Conservation (phyloP, 2,888 invertebrate species). For the Xestia xanthographa region DNA sequence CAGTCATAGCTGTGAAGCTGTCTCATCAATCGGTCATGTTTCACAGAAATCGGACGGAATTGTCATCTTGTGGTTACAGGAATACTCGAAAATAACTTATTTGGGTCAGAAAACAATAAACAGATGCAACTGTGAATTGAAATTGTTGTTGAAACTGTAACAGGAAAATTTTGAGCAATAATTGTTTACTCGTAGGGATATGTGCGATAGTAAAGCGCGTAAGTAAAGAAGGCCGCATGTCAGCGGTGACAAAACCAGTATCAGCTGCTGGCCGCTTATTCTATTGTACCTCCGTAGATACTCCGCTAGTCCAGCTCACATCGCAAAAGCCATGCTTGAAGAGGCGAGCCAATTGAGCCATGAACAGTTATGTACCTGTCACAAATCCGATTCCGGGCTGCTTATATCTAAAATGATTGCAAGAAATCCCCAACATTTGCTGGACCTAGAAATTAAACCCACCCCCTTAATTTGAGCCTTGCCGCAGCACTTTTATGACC, state of each 20-base stretch:
- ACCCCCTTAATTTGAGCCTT: neutral
- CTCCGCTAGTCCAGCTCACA: neutral
- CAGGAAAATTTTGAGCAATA: conserved; percentile 19
- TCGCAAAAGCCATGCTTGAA: too few species aligned
- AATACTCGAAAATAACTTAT: conserved; percentile 40
- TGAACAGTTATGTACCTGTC: too few species aligned
- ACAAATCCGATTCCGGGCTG: neutral
- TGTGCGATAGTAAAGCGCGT: neutral
- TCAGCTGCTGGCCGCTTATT: neutral
- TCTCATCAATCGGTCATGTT: conserved; percentile 34
- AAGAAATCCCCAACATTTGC: neutral
- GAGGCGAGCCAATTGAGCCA: neutral
- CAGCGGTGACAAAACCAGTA: neutral
- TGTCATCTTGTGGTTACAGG: conserved; percentile 48
- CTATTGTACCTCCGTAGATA: neutral
- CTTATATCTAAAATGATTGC: accelerated
- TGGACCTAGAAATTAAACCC: neutral
- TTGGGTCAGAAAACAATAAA: conserved; percentile 41
- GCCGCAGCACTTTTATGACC: neutral
- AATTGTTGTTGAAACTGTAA: neutral
- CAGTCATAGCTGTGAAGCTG: conserved; percentile 17
- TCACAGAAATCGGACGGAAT: conserved; percentile 44
- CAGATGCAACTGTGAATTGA: conserved; percentile 1
- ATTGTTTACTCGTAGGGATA: neutral
- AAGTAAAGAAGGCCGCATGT: neutral